phyloP scores from a whole-genome alignment of 2,797 vertebrate genomes.

The Poecilia picta region DNA sequence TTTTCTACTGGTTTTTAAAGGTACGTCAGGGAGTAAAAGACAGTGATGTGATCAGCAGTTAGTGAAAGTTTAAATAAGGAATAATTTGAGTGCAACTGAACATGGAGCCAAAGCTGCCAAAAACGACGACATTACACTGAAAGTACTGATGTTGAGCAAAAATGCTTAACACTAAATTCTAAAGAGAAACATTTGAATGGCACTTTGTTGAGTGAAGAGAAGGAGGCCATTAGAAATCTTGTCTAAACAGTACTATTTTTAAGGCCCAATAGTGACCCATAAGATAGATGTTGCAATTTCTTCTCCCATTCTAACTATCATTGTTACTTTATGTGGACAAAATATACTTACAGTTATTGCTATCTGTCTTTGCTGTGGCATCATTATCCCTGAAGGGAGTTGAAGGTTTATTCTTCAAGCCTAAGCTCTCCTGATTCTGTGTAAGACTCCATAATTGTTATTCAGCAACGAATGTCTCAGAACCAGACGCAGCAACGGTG shows the following conservation, averaged over 20 bases:
- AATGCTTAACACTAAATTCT: neutral
- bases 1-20: conserved; percentile 13
- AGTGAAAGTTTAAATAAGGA: conserved; percentile 5
- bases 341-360: neutral
- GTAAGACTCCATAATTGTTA: neutral
- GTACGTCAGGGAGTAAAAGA: conserved; percentile 11
- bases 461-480: neutral
- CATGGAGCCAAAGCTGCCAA: neutral
- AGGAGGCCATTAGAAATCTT: neutral
- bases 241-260: neutral
- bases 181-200: neutral
- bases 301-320: neutral
- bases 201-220: neutral
- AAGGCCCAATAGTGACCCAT: neutral
- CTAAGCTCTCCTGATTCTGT: neutral
- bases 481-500: neutral
- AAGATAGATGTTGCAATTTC: neutral
- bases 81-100: neutral
- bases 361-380: neutral
- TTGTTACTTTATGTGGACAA: neutral
- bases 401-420: neutral
- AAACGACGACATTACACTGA: neutral
- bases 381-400: neutral
- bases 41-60: conserved; percentile 5
- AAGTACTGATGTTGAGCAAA: neutral